Percentiles rank a stretch among this genome's conserved stretches.
phyloP scores from a whole-genome alignment of 2,797 vertebrate genomes.

The Anguilla marmorata region DNA sequence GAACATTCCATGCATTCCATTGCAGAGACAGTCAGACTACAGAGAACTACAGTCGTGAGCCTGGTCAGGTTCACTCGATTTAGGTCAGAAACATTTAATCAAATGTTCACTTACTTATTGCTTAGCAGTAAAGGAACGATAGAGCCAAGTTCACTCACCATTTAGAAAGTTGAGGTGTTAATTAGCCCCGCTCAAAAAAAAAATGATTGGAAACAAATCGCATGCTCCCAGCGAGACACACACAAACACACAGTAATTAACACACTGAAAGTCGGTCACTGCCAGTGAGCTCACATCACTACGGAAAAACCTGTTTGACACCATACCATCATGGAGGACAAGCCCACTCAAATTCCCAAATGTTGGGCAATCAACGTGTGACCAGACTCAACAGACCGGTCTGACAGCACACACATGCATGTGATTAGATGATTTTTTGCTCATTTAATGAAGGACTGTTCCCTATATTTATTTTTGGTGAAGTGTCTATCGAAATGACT shows the following conservation, averaged over 20 bases:
- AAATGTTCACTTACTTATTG: not conserved
- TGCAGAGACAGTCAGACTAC: not conserved
- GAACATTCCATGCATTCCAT: conserved; percentile 27
- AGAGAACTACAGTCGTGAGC: not conserved
- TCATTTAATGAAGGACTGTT: not conserved
- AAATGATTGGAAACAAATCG: not conserved
- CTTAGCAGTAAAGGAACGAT: not conserved
- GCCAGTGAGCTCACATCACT: conserved; percentile 48
- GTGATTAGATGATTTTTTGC: conserved; percentile 23
- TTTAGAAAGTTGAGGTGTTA: conserved; percentile 2
- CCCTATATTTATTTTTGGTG: not conserved
- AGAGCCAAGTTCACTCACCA: conserved; percentile 49
- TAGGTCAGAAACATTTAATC: conserved; percentile 9
- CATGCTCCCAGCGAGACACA: conserved; percentile 12
- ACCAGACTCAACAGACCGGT: conserved; percentile 63
- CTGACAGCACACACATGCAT: conserved; percentile 29
- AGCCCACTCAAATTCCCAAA: conserved; percentile 53
- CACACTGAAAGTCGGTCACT: conserved; percentile 43
- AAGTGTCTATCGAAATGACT: not conserved
- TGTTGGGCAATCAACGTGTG: conserved; percentile 46
- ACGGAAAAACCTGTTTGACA: conserved; percentile 64
- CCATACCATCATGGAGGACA: conserved; percentile 54
- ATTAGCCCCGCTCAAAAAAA: conserved; percentile 10
- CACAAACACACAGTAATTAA: conserved; percentile 19
- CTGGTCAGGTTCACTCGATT: not conserved